A percentile compares a stretch with the other conserved stretches of the same genome.
These are phyloP conservation scores for Tenodera sinensis DNA, from an alignment of 2,888 invertebrate genomes.

Conservation along the genomic window DNA sequence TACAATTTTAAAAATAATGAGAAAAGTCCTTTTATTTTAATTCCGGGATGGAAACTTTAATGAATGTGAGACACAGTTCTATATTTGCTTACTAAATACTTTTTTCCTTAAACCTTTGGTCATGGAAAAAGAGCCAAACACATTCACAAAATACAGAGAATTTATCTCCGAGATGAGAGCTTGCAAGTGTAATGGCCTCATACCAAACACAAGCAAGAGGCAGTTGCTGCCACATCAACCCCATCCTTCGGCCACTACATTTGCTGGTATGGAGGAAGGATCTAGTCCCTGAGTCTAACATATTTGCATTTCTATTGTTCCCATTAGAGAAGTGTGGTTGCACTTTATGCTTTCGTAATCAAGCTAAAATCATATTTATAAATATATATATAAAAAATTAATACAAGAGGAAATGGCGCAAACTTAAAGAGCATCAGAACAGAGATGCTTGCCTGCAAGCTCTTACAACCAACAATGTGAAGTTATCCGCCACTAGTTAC, in stretches of 20 bases:
- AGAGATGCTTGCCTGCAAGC: neutral
- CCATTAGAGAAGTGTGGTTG: neutral
- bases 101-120: slow-evolving; percentile 12
- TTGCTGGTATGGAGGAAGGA: neutral
- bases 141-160: neutral
- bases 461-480: neutral
- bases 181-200: neutral
- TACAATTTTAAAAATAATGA: slow-evolving; percentile 1
- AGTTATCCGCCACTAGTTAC: neutral
- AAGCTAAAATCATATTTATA: neutral
- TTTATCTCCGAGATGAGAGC: neutral
- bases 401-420: neutral
- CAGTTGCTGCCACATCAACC: too few species aligned
- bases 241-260: neutral
- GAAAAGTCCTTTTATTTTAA: too few species aligned
- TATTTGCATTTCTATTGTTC: neutral
- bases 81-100: neutral
- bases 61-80: neutral
- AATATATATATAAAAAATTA: neutral
- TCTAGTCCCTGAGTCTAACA: slow-evolving; percentile 10
- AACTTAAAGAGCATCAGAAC: neutral
- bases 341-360: neutral
- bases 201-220: too few species aligned
- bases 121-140: slow-evolving; percentile 12
- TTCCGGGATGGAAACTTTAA: neutral